These are phyloP conservation scores for Anthopleura sola DNA, from an alignment of 64 coral and sea anemone species.

Conservation along the genomic window DNA sequence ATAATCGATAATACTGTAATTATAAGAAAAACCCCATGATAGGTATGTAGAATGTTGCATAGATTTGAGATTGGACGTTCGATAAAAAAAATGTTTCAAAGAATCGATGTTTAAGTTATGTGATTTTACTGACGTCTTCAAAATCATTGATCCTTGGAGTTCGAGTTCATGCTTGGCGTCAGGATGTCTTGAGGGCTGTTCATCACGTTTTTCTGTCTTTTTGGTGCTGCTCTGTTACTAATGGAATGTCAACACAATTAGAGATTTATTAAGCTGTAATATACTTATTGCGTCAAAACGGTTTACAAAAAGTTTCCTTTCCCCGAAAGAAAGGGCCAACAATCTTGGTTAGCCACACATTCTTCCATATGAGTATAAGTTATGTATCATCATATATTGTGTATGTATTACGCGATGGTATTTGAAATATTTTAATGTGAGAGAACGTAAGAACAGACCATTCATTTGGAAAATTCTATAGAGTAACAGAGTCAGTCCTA, in stretches of 20 bases:
- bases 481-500: too few relatives aligned
- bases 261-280: neutral
- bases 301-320: neutral
- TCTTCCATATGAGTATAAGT: neutral
- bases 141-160: neutral
- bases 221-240: neutral
- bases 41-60: too few relatives aligned
- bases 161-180: neutral
- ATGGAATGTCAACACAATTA: slow-evolving; percentile 6
- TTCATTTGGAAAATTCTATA: too few relatives aligned
- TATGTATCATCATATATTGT: neutral
- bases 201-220: neutral
- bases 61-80: neutral
- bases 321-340: neutral
- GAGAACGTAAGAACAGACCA: too few relatives aligned
- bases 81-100: neutral
- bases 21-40: neutral
- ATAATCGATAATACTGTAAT: neutral
- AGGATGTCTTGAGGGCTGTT: neutral
- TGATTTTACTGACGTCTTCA: neutral
- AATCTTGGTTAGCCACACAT: neutral
- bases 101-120: neutral
- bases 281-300: neutral
- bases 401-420: too few relatives aligned
- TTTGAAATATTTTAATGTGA: too few relatives aligned